Conservation (phyloP, 2,797 vertebrate species). For the Sitta carolinensis region DNA sequence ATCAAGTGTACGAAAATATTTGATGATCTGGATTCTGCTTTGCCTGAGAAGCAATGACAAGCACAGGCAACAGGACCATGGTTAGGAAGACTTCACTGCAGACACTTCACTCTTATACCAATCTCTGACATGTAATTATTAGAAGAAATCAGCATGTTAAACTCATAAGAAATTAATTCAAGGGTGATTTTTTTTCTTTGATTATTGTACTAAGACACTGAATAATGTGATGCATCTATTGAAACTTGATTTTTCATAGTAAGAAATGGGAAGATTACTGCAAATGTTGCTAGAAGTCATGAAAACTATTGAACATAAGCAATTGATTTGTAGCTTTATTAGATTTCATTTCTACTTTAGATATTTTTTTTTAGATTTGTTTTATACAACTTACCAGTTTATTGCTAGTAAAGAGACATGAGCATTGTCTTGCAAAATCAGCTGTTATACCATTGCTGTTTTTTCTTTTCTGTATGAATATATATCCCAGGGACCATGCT, state of each 20-base stretch:
- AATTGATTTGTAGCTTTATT: neutral
- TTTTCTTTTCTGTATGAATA: neutral
- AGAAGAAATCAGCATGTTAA: neutral
- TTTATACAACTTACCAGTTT: neutral
- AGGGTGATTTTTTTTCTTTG: fast-evolving
- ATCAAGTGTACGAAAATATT: neutral
- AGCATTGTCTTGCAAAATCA: neutral
- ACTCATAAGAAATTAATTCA: neutral
- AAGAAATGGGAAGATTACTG: neutral
- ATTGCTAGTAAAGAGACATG: neutral
- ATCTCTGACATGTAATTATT: neutral
- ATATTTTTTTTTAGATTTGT: neutral
- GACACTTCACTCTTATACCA: neutral
- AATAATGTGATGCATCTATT: neutral
- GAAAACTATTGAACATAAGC: neutral
- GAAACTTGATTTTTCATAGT: neutral
- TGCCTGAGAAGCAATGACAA: neutral
- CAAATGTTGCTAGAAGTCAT: neutral
- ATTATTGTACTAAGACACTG: neutral
- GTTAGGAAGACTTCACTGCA: neutral
- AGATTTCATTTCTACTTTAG: neutral
- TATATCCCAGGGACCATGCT: neutral
- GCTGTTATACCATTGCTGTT: neutral
- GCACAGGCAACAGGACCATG: neutral
- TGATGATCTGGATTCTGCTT: neutral